Percentiles rank a stretch among this genome's conserved stretches.
Conservation (phyloP, 2,888 invertebrate species). For the Torymus tubicola region DNA sequence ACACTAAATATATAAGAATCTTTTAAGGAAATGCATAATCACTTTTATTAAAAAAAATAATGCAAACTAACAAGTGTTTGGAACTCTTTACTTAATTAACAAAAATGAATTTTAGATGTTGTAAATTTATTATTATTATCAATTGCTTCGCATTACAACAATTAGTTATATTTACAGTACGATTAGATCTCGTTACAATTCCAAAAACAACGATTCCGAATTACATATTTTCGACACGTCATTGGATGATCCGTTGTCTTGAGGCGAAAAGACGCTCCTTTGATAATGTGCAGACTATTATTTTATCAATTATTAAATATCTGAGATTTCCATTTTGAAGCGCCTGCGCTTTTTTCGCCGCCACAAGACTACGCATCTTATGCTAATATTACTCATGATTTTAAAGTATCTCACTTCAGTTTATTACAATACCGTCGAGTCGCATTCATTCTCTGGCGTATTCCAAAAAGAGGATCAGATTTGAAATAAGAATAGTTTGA, state of each 20-base stretch:
- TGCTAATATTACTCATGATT: slow-evolving; percentile 40
- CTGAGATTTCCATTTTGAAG: slow-evolving; percentile 28
- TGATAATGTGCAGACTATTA: slow-evolving; percentile 31
- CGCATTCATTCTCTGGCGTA: slow-evolving; percentile 21
- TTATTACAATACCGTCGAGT: slow-evolving; percentile 47
- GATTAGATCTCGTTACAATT: slow-evolving; percentile 53
- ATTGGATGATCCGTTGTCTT: slow-evolving; percentile 35
- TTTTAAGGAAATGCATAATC: neutral
- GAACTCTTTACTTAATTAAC: slow-evolving; percentile 43
- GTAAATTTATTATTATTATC: slow-evolving; percentile 56
- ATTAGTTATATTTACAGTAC: slow-evolving; percentile 57
- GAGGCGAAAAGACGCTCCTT: slow-evolving; percentile 35
- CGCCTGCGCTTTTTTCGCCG: slow-evolving; percentile 42
- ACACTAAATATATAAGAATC: neutral
- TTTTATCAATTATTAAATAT: slow-evolving; percentile 31
- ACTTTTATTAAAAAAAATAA: neutral
- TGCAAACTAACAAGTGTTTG: neutral
- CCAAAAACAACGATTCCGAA: slow-evolving; percentile 50
- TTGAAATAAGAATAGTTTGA: slow-evolving; percentile 14
- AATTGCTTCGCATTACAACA: slow-evolving; percentile 58
- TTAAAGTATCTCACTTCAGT: slow-evolving; percentile 29
- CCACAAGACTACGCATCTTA: slow-evolving; percentile 45
- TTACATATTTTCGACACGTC: slow-evolving; percentile 44
- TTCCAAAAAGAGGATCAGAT: slow-evolving; percentile 13
- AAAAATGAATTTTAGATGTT: slow-evolving; percentile 45